Conservation (phyloP, 1,140 invertebrate genomes). For the Zaprionus africanus region DNA sequence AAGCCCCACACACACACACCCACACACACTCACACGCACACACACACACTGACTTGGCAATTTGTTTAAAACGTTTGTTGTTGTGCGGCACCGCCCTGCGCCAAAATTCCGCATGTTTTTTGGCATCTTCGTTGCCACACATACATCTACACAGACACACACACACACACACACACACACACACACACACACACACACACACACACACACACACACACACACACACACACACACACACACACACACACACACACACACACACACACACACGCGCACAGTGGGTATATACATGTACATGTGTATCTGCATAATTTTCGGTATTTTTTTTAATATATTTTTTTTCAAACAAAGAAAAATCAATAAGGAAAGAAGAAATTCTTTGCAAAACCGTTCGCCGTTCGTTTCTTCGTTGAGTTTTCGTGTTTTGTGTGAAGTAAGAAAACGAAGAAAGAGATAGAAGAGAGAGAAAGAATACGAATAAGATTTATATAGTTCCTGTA, state of each 20-base stretch:
- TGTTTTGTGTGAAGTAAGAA: constrained; percentile 22
- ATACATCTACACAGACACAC: not conserved
- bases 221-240: not conserved
- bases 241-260: not conserved
- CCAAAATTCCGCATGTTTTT: constrained; percentile 20
- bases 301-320: constrained; percentile 11
- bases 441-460: not conserved
- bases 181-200: not conserved
- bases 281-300: too few species aligned
- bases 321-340: constrained; percentile 23
- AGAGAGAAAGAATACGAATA: not conserved
- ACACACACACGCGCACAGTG: not conserved
- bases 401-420: constrained; percentile 17
- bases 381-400: not conserved
- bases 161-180: not conserved
- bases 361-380: constrained; percentile 15
- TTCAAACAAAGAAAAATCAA: constrained; percentile 29
- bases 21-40: constrained; percentile 6
- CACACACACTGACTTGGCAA: constrained; percentile 15
- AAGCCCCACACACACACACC: constrained; percentile 23
- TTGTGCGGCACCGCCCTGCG: constrained; percentile 33
- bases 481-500: constrained; percentile 4
- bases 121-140: constrained; percentile 9
- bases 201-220: not conserved
- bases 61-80: constrained; percentile 28